Evolutionary conservation across 1,140 invertebrate genomes (phyloP), one percentile per base, ranked within the genome.

Genomic region (Latrodectus geometricus): DNA sequence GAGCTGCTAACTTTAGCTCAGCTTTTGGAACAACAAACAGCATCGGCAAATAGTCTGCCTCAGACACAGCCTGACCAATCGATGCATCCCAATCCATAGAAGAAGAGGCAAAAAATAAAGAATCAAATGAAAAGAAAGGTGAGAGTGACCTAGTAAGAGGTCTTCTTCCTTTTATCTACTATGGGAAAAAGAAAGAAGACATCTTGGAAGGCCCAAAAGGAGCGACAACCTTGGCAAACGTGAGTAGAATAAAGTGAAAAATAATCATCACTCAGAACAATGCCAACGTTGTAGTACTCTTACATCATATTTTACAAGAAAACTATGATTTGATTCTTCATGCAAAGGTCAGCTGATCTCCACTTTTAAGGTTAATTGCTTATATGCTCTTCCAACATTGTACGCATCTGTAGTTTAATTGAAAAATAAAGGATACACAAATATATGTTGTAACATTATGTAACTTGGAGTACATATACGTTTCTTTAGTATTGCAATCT

Each of bases 81-180:
- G 74, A 56, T 56, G 52, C 9, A 48, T n/a, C 49, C 35, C 69
- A 48, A 70, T 70, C 69, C 9, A 35, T 21, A 15, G n/a, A 35
- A 35, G 72, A 61, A 61, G 17, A 8, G 72, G 72, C 35, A 74
- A 50, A 49, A 14, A 17, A 74, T 52, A 20, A 75, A 56, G n/a
- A 56, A 54, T 12, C 56, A 61, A 61, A 76, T 20, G 35, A 56
- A 49, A 61, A 76, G 50, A 76, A 56, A 76, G 74, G n/a, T 50
- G 52, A 76, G 74, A 76, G 52, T 76, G 74, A 76, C 74, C 74
- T 76, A 76, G 74, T 76, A 76, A 76, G 52, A 76, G 74, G 74
- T 76, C 74, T 56, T 76, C 52, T 52, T 76, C 21, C 52, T 74
- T 23, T 61, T 20, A 12, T 21, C 35, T 35, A 35, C 35, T 9